phyloP scores from a whole-genome alignment of 1,140 invertebrate species.

The Drosophila sturtevanti region DNA sequence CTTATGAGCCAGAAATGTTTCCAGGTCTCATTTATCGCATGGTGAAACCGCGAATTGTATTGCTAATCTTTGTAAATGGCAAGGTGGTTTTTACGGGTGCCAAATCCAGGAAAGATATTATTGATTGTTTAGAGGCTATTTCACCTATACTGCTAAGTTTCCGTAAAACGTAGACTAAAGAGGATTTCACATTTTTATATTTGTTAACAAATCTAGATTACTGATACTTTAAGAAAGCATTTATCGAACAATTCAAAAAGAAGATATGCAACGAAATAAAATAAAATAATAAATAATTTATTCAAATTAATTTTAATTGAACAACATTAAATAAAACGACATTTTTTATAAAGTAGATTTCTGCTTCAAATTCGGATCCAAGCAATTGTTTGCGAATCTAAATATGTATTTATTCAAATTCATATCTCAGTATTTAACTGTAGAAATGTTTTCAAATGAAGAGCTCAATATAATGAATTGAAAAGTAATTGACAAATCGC shows the following conservation, averaged over 20 bases:
- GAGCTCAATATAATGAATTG: too few relatives aligned
- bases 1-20: slow-evolving; percentile 96
- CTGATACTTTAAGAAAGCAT: slow-evolving; percentile 25
- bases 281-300: not conserved
- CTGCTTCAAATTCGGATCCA: too few relatives aligned
- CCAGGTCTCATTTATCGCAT: slow-evolving; percentile 98
- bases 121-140: slow-evolving; percentile 97
- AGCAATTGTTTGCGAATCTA: too few relatives aligned
- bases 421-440: too few relatives aligned
- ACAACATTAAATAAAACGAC: too few relatives aligned
- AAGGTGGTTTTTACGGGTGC: slow-evolving; percentile 98
- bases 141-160: slow-evolving; percentile 98
- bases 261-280: not conserved
- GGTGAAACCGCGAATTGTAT: slow-evolving; percentile 97
- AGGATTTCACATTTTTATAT: not conserved
- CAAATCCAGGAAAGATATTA: slow-evolving; percentile 95
- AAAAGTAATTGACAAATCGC: too few relatives aligned
- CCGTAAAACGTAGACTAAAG: slow-evolving; percentile 88
- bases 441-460: too few relatives aligned
- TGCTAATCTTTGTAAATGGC: slow-evolving; percentile 98
- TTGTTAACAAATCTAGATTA: slow-evolving; percentile 5
- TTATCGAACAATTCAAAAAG: slow-evolving; percentile 37
- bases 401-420: too few relatives aligned
- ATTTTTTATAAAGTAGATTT: too few relatives aligned
- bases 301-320: too few relatives aligned